phyloP scores from a whole-genome alignment of 2,113 vertebrate species.

The Chionomys nivalis region DNA sequence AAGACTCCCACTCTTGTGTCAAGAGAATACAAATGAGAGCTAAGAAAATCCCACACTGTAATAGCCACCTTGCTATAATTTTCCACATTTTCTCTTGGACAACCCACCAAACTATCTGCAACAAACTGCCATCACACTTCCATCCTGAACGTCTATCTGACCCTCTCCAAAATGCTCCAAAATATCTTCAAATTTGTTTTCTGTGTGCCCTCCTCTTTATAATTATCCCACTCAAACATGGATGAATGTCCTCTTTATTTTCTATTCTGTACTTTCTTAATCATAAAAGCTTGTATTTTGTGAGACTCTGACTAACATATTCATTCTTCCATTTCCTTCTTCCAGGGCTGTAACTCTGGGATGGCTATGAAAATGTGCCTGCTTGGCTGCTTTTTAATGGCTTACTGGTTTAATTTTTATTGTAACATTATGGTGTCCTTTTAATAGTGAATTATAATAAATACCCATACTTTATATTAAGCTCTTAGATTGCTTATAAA shows the following conservation, averaged over 20 bases:
- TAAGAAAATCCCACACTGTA: background rate
- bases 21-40: background rate
- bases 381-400: background rate
- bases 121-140: background rate
- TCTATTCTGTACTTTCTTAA: background rate
- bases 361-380: background rate
- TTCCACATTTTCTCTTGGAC: background rate
- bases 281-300: background rate
- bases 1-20: background rate
- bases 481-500: slow-evolving; percentile 26
- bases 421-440: background rate
- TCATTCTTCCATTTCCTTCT: background rate
- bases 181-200: background rate
- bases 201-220: background rate
- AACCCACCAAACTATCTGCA: background rate
- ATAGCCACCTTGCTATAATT: background rate
- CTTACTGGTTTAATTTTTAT: background rate
- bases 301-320: background rate
- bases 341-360: background rate
- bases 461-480: background rate
- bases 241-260: background rate
- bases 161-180: background rate
- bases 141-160: background rate
- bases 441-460: slow-evolving; percentile 13
- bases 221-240: background rate